A percentile compares a stretch with the other conserved stretches of the same genome.
These are phyloP conservation scores for Montifringilla adamsi DNA, from an alignment of 2,113 vertebrate species.

Conservation along the genomic window DNA sequence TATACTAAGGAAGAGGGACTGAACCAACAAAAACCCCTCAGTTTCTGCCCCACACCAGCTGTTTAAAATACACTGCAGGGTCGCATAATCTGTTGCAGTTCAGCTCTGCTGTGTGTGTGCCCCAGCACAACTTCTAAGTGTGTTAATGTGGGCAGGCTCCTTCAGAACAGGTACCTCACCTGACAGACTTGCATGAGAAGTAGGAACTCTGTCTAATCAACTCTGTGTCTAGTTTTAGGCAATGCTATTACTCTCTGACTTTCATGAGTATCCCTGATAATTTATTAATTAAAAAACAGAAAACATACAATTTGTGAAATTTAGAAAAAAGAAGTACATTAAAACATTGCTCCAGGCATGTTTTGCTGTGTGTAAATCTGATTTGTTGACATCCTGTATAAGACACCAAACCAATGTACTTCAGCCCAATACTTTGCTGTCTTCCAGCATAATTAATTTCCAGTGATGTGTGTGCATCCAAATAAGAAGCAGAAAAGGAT, in stretches of 20 bases:
- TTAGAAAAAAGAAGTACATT: slow-evolving; percentile 49
- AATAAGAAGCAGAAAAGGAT: slow-evolving; percentile 39
- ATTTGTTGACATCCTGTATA: slow-evolving; percentile 43
- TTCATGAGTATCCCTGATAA: slow-evolving; percentile 50
- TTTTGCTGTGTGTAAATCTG: slow-evolving; percentile 54
- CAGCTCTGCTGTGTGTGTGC: neutral
- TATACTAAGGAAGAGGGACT: neutral
- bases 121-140: neutral
- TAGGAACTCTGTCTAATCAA: slow-evolving; percentile 12
- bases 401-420: neutral
- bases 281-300: slow-evolving; percentile 66
- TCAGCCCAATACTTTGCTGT: slow-evolving; percentile 8
- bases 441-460: slow-evolving; percentile 55
- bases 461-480: slow-evolving; percentile 10
- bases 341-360: slow-evolving; percentile 52
- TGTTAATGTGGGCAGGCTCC: neutral
- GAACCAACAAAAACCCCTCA: neutral
- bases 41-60: neutral
- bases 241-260: slow-evolving; percentile 51
- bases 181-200: neutral
- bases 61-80: neutral
- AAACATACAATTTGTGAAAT: slow-evolving; percentile 55
- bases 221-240: slow-evolving; percentile 22
- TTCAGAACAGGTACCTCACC: neutral
- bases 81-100: neutral